Conservation (phyloP, 2,113 vertebrate species). For the Aptenodytes patagonicus region DNA sequence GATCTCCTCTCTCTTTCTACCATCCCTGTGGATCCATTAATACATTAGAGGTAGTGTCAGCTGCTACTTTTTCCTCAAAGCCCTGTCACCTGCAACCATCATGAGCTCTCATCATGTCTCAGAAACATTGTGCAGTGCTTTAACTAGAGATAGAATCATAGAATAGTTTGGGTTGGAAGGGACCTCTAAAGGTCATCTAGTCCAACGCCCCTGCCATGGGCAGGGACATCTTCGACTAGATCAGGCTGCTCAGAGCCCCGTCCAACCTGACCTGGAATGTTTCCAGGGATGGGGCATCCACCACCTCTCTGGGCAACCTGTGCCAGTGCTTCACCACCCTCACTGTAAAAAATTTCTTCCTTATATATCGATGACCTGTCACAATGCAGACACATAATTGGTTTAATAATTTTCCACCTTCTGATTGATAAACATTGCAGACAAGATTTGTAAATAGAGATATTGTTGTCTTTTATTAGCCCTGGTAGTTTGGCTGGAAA, state of each 20-base stretch:
- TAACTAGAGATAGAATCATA: background rate
- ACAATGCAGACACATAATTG: fast-evolving
- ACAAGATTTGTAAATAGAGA: background rate
- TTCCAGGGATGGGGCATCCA: no score
- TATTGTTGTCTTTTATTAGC: background rate
- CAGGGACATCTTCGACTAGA: no score
- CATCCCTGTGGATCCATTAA: background rate
- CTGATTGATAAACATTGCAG: background rate
- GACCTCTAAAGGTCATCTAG: no score
- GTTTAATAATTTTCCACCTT: background rate
- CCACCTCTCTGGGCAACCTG: no score
- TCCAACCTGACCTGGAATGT: no score
- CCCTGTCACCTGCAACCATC: background rate
- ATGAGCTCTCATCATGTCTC: fast-evolving
- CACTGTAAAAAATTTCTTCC: no score
- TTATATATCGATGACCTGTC: no score
- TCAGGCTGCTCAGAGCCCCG: no score
- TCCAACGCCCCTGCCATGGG: no score
- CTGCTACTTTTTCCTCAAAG: background rate
- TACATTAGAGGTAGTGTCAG: fast-evolving
- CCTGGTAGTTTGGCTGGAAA: background rate
- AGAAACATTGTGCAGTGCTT: background rate
- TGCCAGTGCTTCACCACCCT: no score
- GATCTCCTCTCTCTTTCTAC: background rate
- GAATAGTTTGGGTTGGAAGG: no score